Base-by-base conservation (phyloP, 1,140 invertebrate genomes). In the Atopsyche davidsoni region DNA sequence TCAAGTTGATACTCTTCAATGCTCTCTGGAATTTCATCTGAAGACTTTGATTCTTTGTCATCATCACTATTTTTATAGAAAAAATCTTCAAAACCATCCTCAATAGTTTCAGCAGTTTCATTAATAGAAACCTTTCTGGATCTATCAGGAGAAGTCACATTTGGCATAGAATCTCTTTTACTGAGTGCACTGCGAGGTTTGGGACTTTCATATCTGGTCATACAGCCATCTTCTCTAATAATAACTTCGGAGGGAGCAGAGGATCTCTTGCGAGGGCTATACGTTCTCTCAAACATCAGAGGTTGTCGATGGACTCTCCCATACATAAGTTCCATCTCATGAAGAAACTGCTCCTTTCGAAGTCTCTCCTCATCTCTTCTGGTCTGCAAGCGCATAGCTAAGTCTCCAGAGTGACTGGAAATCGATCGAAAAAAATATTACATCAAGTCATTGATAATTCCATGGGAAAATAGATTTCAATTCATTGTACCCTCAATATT, bases 281-380 rank as follows among this genome's bases (percentile, higher is more conserved):
- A 83, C 57, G 82, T 79, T 39, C 82, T 69, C 65, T 85, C 81
- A 56, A 85, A 86, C 10, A 85, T 70, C 45, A 81, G 78, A 0
- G 83, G 83, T 58, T 83, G 82, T 54, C 75, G 73, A 38, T 79
- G 78, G 0, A 86, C 83, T 50, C 83, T 72, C 39, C 79, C 76
- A 42, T 82, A 67, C 82, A 86, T 86, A 48, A 79, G 60, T 64
- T 83, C 79, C 83, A 86, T 86, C 54, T 82, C 77, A 21, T 81
- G 66, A 4, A 76, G 69, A 66, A 82, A 80, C 60, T 81, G 79
- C 55, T 83, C 80, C 6, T 76, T 74, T 49, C 79, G 73, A 57
- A 83, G 73, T 54, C 75, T 69, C 34, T 83, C 81, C 64, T 84
- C 82, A 28, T 82, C 79, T 35, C 76, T 75, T 10, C 82, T 68